Base-by-base conservation (phyloP, 2,888 invertebrate species). In the Eilema caniola region DNA sequence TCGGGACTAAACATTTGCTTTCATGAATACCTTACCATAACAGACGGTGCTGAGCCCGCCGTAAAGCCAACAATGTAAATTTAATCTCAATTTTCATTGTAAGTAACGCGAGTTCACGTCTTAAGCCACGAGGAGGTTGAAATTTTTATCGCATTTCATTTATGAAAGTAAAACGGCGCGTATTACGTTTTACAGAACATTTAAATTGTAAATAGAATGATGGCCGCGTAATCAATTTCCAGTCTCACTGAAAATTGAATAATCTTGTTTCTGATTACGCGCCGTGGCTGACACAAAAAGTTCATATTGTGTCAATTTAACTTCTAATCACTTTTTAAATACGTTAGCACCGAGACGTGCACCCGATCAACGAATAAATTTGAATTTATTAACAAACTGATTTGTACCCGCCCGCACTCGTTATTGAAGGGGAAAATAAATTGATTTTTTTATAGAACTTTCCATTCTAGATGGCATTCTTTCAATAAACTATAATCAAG, bases 301-400 rank as follows among this genome's bases (percentile, higher is more conserved):
- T 94, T 94, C 93, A 91, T 94, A 94, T 93, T 95, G 94, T 95
- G 94, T 94, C 95, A 95, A 95, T 95, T 93, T 92, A 92, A 95
- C 90, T 94, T 94, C 92, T 95, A 95, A 95, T 94, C 94, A 94
- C 94, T 95, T 95, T 95, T 94, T 94, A 95, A 95, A 94, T 91
- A 87, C 93, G 93, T 95, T 95, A 95, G 92, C 84, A 88, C 84
- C 85, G 89, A 90, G 90, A 90, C 88, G 88, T 69, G 79, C 88
- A 89, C 85, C 90, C 89, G 93, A 94, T 94, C 94, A 89, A 89
- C 92, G 95, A 95, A 95, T 95, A 95, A 93, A 95, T 95, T 95
- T 95, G 93, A 94, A 95, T 95, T 88, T 91, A 93, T 95, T 94
- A 94, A 90, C 90, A 85, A 90, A 90, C 88, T 90, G 93, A 93